phyloP scores from a whole-genome alignment of 2,888 invertebrate species.

The Crepidodera aurea region DNA sequence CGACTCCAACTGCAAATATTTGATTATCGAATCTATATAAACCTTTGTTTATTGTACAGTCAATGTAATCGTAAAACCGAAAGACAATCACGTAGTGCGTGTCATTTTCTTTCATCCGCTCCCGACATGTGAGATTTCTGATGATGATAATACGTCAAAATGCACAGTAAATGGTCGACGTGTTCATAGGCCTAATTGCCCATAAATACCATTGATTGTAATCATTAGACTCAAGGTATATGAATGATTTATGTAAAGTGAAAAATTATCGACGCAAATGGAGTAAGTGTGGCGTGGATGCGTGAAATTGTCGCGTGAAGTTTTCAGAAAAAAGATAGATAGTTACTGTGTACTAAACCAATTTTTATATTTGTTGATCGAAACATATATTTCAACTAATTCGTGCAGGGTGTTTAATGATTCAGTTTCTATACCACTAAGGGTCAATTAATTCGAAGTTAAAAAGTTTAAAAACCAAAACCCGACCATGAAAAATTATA shows the following conservation, averaged over 20 bases:
- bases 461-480: too few species aligned
- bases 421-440: too few species aligned
- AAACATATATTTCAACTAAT: background rate
- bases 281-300: slow-evolving; percentile 1
- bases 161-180: slow-evolving; percentile 29
- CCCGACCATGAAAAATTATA: too few species aligned
- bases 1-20: slow-evolving; percentile 16
- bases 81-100: slow-evolving; percentile 48
- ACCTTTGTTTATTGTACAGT: slow-evolving; percentile 14
- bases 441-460: too few species aligned
- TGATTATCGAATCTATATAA: slow-evolving; percentile 1
- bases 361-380: background rate
- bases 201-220: slow-evolving; percentile 38
- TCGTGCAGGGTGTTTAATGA: too few species aligned
- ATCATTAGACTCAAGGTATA: slow-evolving; percentile 43
- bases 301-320: background rate
- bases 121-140: slow-evolving; percentile 43
- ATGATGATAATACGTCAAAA: slow-evolving; percentile 36
- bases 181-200: slow-evolving; percentile 34
- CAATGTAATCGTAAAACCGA: slow-evolving; percentile 20
- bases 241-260: slow-evolving; percentile 42
- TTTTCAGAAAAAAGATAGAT: too few species aligned
- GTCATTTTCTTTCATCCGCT: slow-evolving; percentile 40
- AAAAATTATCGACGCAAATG: slow-evolving; percentile 31
- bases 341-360: background rate